These are phyloP conservation scores for Drosophila austrosaltans DNA, from an alignment of 2,888 invertebrate species.

Conservation along the genomic window DNA sequence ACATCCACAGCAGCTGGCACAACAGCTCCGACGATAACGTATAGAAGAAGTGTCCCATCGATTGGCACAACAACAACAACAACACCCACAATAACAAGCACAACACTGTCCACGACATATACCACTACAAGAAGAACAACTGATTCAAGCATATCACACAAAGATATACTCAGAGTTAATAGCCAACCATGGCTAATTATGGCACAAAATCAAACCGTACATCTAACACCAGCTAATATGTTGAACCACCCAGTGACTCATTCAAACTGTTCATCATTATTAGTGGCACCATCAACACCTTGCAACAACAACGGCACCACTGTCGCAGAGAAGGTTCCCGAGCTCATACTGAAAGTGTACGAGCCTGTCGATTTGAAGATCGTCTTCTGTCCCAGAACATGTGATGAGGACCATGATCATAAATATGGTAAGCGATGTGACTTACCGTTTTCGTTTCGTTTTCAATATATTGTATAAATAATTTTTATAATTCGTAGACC, in stretches of 20 bases:
- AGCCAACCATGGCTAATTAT: conserved; percentile 57
- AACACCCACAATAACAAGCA: too few relatives aligned
- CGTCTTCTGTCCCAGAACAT: conserved; percentile 71
- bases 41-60: neutral
- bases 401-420: conserved; percentile 73
- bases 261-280: conserved; percentile 55
- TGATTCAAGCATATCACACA: conserved; percentile 26
- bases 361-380: conserved; percentile 77
- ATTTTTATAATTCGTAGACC: conserved; percentile 51
- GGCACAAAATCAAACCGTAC: conserved; percentile 55
- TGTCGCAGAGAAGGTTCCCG: conserved; percentile 62
- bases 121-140: conserved; percentile 5
- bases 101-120: neutral
- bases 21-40: neutral
- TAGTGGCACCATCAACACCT: conserved; percentile 42
- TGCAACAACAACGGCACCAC: conserved; percentile 18
- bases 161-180: conserved; percentile 56
- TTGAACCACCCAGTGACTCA: conserved; percentile 70
- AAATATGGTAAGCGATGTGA: conserved; percentile 57
- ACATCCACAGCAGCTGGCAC: conserved; percentile 5
- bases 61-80: neutral
- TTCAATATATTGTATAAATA: too few relatives aligned
- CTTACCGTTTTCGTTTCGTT: too few relatives aligned
- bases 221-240: conserved; percentile 48
- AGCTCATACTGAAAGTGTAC: conserved; percentile 72